Conservation (phyloP, 1,140 invertebrate species). For the Sitobion miscanthi region DNA sequence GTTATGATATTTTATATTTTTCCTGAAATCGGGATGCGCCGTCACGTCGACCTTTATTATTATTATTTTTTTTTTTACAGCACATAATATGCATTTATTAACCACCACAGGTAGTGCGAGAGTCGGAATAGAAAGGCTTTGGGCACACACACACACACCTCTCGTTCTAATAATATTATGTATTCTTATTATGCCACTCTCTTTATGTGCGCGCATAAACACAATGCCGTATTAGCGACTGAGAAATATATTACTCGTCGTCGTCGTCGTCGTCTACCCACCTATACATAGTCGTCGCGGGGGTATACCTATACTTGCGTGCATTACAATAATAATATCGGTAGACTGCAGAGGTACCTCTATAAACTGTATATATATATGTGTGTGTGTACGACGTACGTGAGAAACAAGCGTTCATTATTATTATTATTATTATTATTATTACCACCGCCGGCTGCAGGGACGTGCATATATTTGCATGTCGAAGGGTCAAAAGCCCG, state of each 20-base stretch:
- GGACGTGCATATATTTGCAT: slow-evolving; percentile 38
- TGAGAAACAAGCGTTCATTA: slow-evolving; percentile 48
- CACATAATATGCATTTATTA: not conserved
- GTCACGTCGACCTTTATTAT: slow-evolving; percentile 13
- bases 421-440: slow-evolving; percentile 7
- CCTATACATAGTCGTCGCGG: not conserved
- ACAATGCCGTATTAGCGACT: slow-evolving; percentile 36
- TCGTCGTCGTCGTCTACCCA: not conserved
- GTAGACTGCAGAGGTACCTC: not conserved
- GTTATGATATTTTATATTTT: not conserved
- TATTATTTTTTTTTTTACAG: not conserved
- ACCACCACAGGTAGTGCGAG: not conserved
- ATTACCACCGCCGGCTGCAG: slow-evolving; percentile 31
- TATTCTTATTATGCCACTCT: not conserved
- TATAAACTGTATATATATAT: not conserved
- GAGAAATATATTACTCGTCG: slow-evolving; percentile 30
- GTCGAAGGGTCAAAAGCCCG: slow-evolving; percentile 25
- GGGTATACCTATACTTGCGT: not conserved
- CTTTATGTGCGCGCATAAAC: slow-evolving; percentile 22
- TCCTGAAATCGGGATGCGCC: not conserved
- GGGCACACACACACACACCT: not conserved
- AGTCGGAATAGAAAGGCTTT: not conserved
- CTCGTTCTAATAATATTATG: not conserved
- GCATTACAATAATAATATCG: slow-evolving; percentile 16
- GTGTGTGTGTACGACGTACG: not conserved